Base-by-base conservation (phyloP, 2,797 vertebrate genomes). In the Mycteria americana region DNA sequence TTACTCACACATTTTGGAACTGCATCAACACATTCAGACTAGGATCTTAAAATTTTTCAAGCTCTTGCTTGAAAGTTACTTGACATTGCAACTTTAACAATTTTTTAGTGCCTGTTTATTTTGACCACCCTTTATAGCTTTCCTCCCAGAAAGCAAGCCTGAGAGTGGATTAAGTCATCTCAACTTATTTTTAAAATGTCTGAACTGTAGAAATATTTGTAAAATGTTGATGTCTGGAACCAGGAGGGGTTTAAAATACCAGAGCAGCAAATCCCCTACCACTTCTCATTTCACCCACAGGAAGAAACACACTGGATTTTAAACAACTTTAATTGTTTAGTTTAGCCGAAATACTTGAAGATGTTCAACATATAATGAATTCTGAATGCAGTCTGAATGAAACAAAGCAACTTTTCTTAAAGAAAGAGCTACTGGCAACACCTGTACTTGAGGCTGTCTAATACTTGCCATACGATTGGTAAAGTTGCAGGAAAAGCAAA, bases 171-270 rank as follows among this genome's bases (percentile, higher is more conserved):
- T 95, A 96, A 93, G 78, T 88, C 64, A 96, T 87, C 86, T 77
- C 77, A 80, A 75, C 81, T 94, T 85, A 91, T 88, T 95, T 97
- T 96, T 93, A 92, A 85, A 76, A 89, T 46, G 72, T 85, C 79
- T 89, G 56, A 93, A 97, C 91, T 83, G 81, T 21, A 94, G 93
- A 95, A 97, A 92, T 96, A 97, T 92, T 97, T 95, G 93, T 63
- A 84, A 97, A 93, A 94, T 93, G 91, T 88, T 95, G 92, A 95
- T 10, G 35, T 95, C 93, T 92, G 85, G 81, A 94, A 94, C 93
- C 86, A 95, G 82, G 85, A 94, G 84, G 84, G 78, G 81, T 88
- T 97, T 97, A 96, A 97, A 96, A 96, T 94, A 96, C 95, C 96
- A 94, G 59, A 91, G 92, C 78, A 93, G 72, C 89, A 96, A 97